Conservation (phyloP, 2,888 invertebrate species). For the Diachrysia chrysitis region DNA sequence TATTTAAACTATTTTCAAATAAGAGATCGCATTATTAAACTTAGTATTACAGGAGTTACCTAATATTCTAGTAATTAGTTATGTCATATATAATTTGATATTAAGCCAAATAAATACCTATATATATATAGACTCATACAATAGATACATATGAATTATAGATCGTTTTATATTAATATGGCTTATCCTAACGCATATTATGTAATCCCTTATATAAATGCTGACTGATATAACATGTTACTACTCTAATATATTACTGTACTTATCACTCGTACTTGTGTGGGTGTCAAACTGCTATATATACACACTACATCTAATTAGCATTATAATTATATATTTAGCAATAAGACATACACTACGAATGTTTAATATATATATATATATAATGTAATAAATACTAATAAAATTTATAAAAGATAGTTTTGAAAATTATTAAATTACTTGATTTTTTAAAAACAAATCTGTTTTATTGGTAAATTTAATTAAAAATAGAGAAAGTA, state of each 20-base stretch:
- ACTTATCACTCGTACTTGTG: conserved; percentile 79
- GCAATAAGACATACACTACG: conserved; percentile 9
- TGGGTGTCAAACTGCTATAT: conserved; percentile 73
- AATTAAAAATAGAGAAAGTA: no score
- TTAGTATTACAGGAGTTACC: no score
- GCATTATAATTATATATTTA: conserved; percentile 23
- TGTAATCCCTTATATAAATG: background rate
- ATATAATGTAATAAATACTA: background rate
- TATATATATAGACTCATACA: no score
- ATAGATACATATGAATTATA: background rate
- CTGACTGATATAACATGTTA: background rate
- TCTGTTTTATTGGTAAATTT: no score
- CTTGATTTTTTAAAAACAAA: background rate
- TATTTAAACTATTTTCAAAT: no score
- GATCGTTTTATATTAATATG: background rate
- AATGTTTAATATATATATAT: background rate
- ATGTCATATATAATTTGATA: no score
- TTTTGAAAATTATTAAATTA: no score
- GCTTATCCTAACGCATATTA: background rate
- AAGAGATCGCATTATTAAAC: no score
- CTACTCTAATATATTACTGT: conserved; percentile 29
- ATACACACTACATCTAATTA: conserved; percentile 64
- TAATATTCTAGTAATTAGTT: no score
- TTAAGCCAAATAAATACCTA: no score
- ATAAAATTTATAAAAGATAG: background rate